These are phyloP conservation scores for Patella depressa DNA, from an alignment of 2,888 invertebrate genomes.

Conservation along the genomic window DNA sequence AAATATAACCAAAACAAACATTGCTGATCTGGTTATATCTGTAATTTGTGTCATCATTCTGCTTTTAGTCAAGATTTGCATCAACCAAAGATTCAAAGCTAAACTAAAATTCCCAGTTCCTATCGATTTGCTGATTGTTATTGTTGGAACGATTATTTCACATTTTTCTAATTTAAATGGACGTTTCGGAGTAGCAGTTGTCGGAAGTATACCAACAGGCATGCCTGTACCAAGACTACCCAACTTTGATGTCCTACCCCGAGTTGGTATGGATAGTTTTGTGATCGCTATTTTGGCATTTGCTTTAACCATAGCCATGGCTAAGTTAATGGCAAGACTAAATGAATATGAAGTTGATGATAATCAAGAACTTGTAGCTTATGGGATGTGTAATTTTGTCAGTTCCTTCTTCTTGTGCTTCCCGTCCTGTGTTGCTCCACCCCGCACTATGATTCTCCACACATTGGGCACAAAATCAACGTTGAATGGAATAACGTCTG, in stretches of 20 bases:
- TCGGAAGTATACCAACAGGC: conserved; percentile 56
- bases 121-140: conserved; percentile 62
- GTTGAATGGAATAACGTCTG: conserved; percentile 49
- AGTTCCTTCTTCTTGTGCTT: conserved; percentile 70
- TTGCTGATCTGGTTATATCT: conserved; percentile 79
- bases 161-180: conserved; percentile 48
- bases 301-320: conserved; percentile 58
- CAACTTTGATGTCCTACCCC: conserved; percentile 30
- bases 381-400: conserved; percentile 64
- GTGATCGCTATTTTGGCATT: conserved; percentile 53
- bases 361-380: conserved; percentile 70
- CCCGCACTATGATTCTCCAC: conserved; percentile 56
- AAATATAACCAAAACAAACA: conserved; percentile 76
- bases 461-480: conserved; percentile 58
- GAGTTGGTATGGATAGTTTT: conserved; percentile 42
- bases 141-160: conserved; percentile 52
- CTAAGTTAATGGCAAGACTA: conserved; percentile 65
- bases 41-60: conserved; percentile 77
- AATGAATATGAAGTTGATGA: conserved; percentile 65
- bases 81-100: conserved; percentile 54
- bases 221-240: conserved; percentile 52
- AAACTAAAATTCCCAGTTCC: conserved; percentile 63
- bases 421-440: conserved; percentile 66
- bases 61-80: conserved; percentile 71
- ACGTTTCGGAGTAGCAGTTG: conserved; percentile 40